Base-by-base conservation (phyloP, 1,140 invertebrate species). In the Pseudoatta argentina region DNA sequence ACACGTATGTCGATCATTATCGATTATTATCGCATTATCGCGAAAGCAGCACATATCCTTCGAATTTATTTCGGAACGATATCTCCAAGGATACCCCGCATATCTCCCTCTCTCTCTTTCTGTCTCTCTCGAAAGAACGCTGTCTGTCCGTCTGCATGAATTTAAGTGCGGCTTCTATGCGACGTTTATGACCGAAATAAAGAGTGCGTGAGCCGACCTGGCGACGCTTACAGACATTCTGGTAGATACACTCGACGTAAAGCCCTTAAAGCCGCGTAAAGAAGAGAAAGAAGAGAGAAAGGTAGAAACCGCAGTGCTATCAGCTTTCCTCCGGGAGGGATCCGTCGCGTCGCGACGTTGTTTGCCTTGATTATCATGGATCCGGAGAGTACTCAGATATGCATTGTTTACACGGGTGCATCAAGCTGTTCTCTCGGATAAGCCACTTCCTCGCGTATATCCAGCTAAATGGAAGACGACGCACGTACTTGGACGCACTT, bases 321-420 rank as follows among this genome's bases (percentile, higher is more conserved):
- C 71, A 44, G 21, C 71, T 72, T 44, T 51, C 27, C 30, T n/a
- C 61, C n/a, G n/a, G n/a, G 39, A 66, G 34, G 18, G n/a, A 44
- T 16, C 27, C 24, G 53, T 61, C 86, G 66, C 39, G 51, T 53
- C 88, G 75, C 86, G 87, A 75, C 87, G 67, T 61, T 88, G 88
- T 90, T 91, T 90, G 61, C 86, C 59, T 75, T 90, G 82, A 86
- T 91, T 91, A 91, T 90, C 89, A 30, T 61, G 64, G 30, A 88
- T 82, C 67, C 73, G 53, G 67, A 82, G 77, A 81, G 63, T 27
- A 64, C 75, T 86, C 86, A 78, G 72, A 81, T 87, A 51, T 21
- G 51, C 85, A 63, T 61, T 89, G 72, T 89, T 89, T 89, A 87
- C 86, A 85, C 69, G 75, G 75, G 21, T 30, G 34, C 51, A 69